Evolutionary conservation across 2,797 vertebrate genomes (phyloP).

Genomic region (Holocentrus rufus): DNA sequence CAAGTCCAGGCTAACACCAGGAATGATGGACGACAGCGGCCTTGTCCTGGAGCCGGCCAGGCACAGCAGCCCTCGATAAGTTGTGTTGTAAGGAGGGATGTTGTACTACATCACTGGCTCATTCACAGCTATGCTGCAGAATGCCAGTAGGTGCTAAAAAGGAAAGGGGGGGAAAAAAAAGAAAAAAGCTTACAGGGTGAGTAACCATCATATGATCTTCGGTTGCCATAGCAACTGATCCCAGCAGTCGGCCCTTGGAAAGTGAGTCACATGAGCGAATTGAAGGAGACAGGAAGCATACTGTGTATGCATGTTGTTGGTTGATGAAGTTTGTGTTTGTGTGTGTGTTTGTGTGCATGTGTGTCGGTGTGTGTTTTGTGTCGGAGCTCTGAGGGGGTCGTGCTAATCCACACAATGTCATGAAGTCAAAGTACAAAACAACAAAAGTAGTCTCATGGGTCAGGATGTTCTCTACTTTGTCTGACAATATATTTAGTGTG

Average conservation of each 20-base stretch:
- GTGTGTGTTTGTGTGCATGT: conserved; percentile 20
- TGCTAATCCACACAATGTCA: conserved; percentile 28
- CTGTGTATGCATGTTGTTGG: conserved; percentile 59
- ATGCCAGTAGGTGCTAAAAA: conserved; percentile 34
- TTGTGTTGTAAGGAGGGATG: conserved; percentile 7
- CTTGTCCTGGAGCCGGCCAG: background rate
- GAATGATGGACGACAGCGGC: conserved; percentile 1
- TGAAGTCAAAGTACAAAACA: conserved; percentile 30
- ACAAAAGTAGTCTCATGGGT: background rate
- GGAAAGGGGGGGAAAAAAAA: conserved; percentile 2
- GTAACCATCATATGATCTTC: conserved; percentile 83
- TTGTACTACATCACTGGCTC: conserved; percentile 36
- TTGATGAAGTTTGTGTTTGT: conserved; percentile 28
- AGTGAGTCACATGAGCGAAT: conserved; percentile 85
- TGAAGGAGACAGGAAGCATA: conserved; percentile 74
- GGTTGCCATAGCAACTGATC: conserved; percentile 86
- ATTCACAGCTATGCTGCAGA: conserved; percentile 57
- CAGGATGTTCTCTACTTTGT: conserved; percentile 28
- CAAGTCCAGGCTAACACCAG: conserved; percentile 24
- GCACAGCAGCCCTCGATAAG: conserved; percentile 6
- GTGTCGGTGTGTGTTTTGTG: conserved; percentile 1
- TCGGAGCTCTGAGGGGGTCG: background rate
- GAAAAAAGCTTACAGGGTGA: conserved; percentile 63
- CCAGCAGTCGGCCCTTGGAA: conserved; percentile 81
- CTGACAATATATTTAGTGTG: conserved; percentile 26